These are phyloP conservation scores for Odocoileus hemionus DNA, from an alignment of 2,113 vertebrate species.

Conservation along the genomic window DNA sequence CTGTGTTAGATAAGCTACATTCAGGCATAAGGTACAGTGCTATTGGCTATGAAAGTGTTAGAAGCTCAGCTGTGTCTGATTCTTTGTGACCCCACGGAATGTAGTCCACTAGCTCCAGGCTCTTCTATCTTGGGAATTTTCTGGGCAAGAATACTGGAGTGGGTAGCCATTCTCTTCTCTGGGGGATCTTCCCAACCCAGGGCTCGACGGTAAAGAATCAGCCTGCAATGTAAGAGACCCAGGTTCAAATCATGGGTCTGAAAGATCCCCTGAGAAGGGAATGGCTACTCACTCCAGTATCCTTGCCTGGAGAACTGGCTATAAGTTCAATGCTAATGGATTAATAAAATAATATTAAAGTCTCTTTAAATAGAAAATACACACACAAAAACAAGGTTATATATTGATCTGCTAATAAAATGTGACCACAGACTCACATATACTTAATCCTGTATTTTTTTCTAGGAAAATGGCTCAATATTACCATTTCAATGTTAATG, in stretches of 20 bases:
- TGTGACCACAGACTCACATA: background rate
- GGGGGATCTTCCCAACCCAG: background rate
- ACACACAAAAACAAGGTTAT: background rate
- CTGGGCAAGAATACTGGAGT: background rate
- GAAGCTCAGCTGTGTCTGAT: background rate
- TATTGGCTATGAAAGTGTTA: background rate
- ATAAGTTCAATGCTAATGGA: background rate
- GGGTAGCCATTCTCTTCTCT: background rate
- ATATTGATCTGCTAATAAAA: background rate
- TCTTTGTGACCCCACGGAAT: background rate
- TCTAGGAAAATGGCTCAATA: background rate
- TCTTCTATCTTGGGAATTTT: background rate
- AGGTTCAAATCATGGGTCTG: background rate
- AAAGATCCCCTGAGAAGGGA: background rate
- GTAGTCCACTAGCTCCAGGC: background rate
- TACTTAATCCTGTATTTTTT: background rate
- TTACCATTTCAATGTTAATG: background rate
- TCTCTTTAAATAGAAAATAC: background rate
- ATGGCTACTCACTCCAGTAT: background rate
- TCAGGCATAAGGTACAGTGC: background rate
- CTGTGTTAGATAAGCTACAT: background rate
- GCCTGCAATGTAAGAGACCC: background rate
- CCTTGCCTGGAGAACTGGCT: background rate
- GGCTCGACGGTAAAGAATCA: background rate
- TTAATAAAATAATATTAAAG: background rate